A percentile compares a stretch with the other conserved stretches of the same genome.
phyloP scores from a whole-genome alignment of 2,113 vertebrate genomes.

The Henicopernis longicauda region DNA sequence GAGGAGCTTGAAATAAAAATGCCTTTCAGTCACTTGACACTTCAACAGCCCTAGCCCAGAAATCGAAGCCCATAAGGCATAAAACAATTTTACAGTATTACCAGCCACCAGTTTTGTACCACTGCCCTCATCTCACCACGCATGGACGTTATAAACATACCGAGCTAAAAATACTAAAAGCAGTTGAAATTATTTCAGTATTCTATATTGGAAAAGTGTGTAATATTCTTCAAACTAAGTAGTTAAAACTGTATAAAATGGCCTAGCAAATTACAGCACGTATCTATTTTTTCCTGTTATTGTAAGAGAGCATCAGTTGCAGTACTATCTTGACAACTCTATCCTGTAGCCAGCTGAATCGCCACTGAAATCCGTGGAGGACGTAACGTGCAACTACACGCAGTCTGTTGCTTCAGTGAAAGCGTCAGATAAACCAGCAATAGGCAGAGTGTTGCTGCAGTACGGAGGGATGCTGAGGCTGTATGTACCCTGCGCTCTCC shows the following conservation, averaged over 20 bases:
- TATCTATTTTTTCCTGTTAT: too few species aligned
- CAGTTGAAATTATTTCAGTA: background rate
- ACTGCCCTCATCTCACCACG: background rate
- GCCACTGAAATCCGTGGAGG: background rate
- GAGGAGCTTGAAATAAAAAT: background rate
- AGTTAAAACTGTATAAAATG: background rate
- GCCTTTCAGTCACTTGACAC: background rate
- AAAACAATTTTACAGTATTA: background rate
- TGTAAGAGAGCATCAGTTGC: background rate
- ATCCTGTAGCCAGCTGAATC: background rate
- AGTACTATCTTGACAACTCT: background rate
- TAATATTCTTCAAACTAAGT: background rate
- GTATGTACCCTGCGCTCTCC: fast-evolving
- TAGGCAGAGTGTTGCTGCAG: fast-evolving
- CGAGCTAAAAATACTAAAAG: background rate
- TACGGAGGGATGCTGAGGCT: background rate
- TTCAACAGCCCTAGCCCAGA: background rate
- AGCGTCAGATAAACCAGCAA: fast-evolving
- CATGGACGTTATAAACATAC: background rate
- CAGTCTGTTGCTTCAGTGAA: background rate
- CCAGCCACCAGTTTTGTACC: background rate
- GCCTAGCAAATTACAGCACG: fast-evolving
- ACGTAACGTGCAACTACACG: background rate
- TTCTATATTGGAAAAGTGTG: background rate
- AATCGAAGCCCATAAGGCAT: background rate